phyloP scores from a whole-genome alignment of 1,140 invertebrate species.

The Aphelinus atriplicis region DNA sequence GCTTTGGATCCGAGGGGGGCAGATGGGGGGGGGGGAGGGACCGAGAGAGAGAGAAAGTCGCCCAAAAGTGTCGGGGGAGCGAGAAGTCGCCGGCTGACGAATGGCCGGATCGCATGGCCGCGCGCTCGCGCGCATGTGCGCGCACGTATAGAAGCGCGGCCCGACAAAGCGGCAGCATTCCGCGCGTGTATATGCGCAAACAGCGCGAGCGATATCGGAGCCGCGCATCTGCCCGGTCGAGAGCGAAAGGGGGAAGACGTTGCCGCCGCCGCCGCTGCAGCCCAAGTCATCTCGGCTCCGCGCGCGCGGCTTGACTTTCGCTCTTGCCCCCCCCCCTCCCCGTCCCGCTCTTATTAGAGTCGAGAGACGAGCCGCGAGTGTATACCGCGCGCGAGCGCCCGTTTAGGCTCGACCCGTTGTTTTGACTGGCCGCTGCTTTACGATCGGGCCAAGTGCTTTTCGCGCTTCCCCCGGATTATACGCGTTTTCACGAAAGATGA shows the following conservation, averaged over 20 bases:
- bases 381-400: not conserved
- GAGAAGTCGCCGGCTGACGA: slow-evolving; percentile 21
- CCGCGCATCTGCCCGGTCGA: no score
- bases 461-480: no score
- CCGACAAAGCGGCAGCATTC: slow-evolving; percentile 19
- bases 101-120: not conserved
- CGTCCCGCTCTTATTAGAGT: slow-evolving; percentile 2
- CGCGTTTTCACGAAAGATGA: no score
- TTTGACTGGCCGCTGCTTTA: not conserved
- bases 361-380: not conserved
- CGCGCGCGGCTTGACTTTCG: not conserved
- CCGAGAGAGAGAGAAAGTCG: not conserved
- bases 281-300: not conserved
- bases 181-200: not conserved
- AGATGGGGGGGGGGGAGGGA: no score
- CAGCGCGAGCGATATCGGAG: not conserved
- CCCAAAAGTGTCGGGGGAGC: not conserved
- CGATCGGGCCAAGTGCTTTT: no score
- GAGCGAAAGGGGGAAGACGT: not conserved
- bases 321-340: not conserved
- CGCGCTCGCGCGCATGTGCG: not conserved
- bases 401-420: not conserved
- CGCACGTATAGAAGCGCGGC: not conserved
- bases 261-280: not conserved
- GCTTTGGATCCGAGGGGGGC: not conserved